phyloP scores from a whole-genome alignment of 1,140 invertebrate species.

The Antheraea mylitta region DNA sequence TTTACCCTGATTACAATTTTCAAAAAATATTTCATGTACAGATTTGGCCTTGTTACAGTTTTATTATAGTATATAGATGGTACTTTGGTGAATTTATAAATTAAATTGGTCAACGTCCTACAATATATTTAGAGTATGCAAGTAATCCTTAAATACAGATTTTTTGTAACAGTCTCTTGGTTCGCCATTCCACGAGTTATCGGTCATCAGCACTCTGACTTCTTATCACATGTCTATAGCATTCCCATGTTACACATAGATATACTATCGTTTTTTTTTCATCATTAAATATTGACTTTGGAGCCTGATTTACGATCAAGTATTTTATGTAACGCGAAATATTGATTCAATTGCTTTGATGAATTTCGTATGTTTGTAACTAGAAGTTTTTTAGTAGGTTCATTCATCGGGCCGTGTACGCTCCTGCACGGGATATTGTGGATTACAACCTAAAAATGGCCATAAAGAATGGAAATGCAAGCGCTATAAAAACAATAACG shows the following conservation, averaged over 20 bases:
- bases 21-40: too few species aligned
- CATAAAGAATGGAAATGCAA: too few species aligned
- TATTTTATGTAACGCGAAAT: neutral
- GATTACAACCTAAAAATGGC: too few species aligned
- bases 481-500: too few species aligned
- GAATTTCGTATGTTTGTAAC: neutral
- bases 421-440: too few species aligned
- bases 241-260: constrained; percentile 4
- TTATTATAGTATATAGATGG: too few species aligned
- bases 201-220: neutral
- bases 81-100: neutral
- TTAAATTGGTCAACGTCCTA: neutral
- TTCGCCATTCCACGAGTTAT: neutral
- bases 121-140: neutral
- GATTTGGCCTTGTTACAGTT: too few species aligned
- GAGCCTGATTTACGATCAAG: neutral
- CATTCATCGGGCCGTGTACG: too few species aligned
- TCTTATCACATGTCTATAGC: neutral
- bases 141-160: neutral
- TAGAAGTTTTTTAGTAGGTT: too few species aligned
- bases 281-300: neutral
- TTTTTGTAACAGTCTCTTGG: neutral
- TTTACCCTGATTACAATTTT: too few species aligned
- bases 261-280: neutral
- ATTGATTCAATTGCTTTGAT: neutral